Percentiles rank a stretch among this genome's conserved stretches.
Evolutionary conservation across 2,888 invertebrate species (phyloP).

Genomic region (Dolichopus griseipennis): DNA sequence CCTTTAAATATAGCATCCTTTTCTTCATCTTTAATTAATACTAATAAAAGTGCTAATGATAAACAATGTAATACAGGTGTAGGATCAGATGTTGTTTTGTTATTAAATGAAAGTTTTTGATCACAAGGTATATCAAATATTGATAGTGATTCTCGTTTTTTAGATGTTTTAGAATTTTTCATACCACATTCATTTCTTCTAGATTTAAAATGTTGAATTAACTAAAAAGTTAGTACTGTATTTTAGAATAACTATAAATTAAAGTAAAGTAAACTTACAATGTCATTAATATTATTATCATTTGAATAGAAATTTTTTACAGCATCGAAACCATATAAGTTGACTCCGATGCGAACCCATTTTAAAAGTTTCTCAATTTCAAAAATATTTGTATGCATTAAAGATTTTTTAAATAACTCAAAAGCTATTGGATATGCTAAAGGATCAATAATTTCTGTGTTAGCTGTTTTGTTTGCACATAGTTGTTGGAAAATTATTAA

Average conservation of each 20-base stretch:
- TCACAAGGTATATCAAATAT: slow-evolving; percentile 34
- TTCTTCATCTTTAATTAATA: slow-evolving; percentile 29
- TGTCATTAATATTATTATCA: slow-evolving; percentile 30
- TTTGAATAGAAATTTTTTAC: slow-evolving; percentile 28
- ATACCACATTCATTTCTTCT: background rate
- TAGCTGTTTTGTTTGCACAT: slow-evolving; percentile 14
- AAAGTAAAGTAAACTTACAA: slow-evolving; percentile 21
- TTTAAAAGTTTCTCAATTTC: slow-evolving; percentile 35
- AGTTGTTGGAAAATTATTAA: slow-evolving; percentile 38
- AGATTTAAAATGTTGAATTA: background rate
- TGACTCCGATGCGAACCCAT: slow-evolving; percentile 34
- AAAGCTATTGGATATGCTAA: slow-evolving; percentile 34
- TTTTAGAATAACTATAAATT: background rate
- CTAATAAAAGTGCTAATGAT: slow-evolving; percentile 31
- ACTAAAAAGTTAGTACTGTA: background rate
- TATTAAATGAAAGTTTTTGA: background rate
- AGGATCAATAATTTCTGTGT: slow-evolving; percentile 27
- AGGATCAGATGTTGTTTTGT: slow-evolving; percentile 23
- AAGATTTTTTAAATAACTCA: slow-evolving; percentile 31
- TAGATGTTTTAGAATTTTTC: slow-evolving; percentile 13
- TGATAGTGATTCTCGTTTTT: slow-evolving; percentile 36
- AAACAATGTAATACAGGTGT: slow-evolving; percentile 34
- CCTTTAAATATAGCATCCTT: slow-evolving; percentile 28
- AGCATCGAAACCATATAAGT: slow-evolving; percentile 29
- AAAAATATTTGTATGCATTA: slow-evolving; percentile 25